Evolutionary conservation across 1,140 invertebrate species (phyloP).

Genomic region (Pseudomyrmex sp.): DNA sequence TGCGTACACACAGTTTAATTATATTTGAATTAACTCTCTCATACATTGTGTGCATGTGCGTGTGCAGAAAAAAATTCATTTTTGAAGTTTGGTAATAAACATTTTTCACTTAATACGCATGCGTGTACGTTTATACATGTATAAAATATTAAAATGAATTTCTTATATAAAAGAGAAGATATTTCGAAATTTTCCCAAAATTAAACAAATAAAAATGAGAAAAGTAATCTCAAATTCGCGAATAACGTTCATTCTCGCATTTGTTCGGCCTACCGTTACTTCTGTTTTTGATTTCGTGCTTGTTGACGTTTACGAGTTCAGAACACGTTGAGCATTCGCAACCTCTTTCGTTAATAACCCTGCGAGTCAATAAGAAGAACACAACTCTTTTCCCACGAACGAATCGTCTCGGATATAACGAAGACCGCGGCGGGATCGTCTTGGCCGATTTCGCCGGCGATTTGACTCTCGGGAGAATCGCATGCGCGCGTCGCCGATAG

Average conservation of each 20-base stretch:
- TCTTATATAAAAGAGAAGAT: no score
- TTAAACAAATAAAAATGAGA: background rate
- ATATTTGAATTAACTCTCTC: background rate
- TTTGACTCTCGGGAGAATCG: conserved; percentile 37
- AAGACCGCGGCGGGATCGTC: conserved; percentile 13
- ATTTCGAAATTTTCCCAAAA: background rate
- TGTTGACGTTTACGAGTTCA: background rate
- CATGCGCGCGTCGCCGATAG: conserved; percentile 69
- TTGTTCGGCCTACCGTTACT: background rate
- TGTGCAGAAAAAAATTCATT: no score
- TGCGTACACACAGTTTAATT: background rate
- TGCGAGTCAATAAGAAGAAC: conserved; percentile 28
- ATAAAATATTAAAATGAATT: background rate
- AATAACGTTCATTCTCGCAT: background rate
- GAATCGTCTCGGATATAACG: conserved; percentile 45
- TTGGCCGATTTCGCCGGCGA: conserved; percentile 46
- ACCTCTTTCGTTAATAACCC: conserved; percentile 27
- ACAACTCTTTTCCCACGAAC: conserved; percentile 45
- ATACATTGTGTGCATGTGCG: no score
- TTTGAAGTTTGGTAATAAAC: no score
- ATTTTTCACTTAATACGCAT: no score
- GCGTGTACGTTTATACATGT: background rate
- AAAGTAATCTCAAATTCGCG: background rate
- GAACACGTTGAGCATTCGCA: background rate
- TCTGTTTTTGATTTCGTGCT: background rate